Base-by-base conservation (phyloP, 1,140 invertebrate species). In the Galleria mellonella region DNA sequence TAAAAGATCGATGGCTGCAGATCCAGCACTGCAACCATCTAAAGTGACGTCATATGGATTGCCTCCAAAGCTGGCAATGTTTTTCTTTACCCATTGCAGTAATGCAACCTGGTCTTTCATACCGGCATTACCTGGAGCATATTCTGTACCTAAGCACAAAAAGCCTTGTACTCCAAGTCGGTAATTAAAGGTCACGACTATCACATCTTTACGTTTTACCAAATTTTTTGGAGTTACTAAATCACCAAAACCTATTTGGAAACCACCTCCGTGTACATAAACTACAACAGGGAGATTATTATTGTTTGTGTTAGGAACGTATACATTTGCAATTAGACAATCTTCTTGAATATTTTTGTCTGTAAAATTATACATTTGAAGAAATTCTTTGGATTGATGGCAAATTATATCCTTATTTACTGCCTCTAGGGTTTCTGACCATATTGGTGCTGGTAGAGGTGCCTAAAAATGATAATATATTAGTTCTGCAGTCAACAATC, bases 71-170 rank as follows among this genome's bases (percentile, higher is more conserved):
- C 14, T 29, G 7, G 14, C n/a, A 7, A 46, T 39, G 13, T 46
- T 45, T 10, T 37, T 30, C 15, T 37, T 27, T 9, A 43, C 42
- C 42, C 42, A 43, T 13, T 12, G 33, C 2, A 43, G 17, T 27
- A 32, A 17, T 8, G 32, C 32, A 9, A 43, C 32, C 31, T 43
- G 40, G 14, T 53, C 51, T 13, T 53, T 53, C 51, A 53, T 47
- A 4, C 51, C 51, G n/a, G 45, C 51, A 28, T 53, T 53, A 10
- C 51, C 51, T 0, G 51, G 51, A 3, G 17, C 37, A 29, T 32
- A 31, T 36, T 43, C 41, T 12, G 51, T 47, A 15, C 45, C 51
- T 8, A 53, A 29, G 40, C 51, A 53, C 5, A 53, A 36, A 9
- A 53, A 53, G 1, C 51, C 51, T 9, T 47, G 45, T 3, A 30